Conservation (phyloP, 2,797 vertebrate genomes). For the Amazonetta brasiliensis region DNA sequence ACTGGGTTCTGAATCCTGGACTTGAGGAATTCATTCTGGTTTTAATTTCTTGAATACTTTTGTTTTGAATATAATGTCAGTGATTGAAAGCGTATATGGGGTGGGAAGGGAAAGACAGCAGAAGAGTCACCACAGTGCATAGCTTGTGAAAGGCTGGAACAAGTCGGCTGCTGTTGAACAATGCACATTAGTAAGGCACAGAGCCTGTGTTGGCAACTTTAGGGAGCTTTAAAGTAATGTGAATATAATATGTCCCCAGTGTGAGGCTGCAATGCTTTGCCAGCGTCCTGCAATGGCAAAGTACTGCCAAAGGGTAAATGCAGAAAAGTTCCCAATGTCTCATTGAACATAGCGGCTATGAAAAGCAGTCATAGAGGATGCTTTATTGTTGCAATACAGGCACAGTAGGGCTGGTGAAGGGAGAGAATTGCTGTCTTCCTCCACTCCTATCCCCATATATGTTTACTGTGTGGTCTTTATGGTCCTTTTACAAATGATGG, state of each 20-base stretch:
- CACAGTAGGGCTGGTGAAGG: background rate
- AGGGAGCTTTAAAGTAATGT: background rate
- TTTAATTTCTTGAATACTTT: conserved; percentile 43
- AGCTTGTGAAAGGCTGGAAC: conserved; percentile 23
- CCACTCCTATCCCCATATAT: background rate
- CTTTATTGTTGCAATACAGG: background rate
- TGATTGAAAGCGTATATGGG: background rate
- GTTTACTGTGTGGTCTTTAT: background rate
- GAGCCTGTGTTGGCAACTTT: background rate
- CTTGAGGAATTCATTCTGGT: conserved; percentile 17
- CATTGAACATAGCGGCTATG: background rate
- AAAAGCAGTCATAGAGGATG: background rate
- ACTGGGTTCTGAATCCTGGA: background rate
- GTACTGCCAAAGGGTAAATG: background rate
- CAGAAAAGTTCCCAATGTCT: background rate
- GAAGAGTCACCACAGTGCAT: background rate
- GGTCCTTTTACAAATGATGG: background rate
- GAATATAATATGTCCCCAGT: background rate
- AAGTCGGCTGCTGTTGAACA: background rate
- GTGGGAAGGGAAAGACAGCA: conserved; percentile 1
- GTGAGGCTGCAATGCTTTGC: background rate
- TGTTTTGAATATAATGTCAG: conserved; percentile 15
- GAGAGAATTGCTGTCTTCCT: background rate
- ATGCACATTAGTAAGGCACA: background rate
- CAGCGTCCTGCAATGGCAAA: background rate